Evolutionary conservation across 2,797 vertebrate genomes (phyloP).

Genomic region (Acanthurus lineatus): DNA sequence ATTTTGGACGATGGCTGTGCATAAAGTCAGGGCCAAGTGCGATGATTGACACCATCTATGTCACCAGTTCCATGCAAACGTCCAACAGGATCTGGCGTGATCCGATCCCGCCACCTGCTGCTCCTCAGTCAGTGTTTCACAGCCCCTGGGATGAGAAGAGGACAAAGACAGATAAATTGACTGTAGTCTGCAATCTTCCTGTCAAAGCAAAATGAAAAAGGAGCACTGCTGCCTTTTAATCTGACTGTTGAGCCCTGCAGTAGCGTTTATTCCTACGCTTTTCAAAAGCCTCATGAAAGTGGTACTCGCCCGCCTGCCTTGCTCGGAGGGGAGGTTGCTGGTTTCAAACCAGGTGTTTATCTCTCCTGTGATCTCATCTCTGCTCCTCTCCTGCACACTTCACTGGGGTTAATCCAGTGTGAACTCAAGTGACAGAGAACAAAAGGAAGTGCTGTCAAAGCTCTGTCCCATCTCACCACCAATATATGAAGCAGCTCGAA

Average conservation of each 20-base stretch:
- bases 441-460: constrained; percentile 35
- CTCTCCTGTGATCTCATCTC: constrained; percentile 36
- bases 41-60: background rate
- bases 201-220: constrained; percentile 77
- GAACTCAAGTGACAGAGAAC: constrained; percentile 11
- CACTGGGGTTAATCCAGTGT: constrained; percentile 26
- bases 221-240: constrained; percentile 75
- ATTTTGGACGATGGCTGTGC: background rate
- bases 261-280: constrained; percentile 47
- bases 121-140: constrained; percentile 21
- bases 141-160: constrained; percentile 58
- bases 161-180: constrained; percentile 76
- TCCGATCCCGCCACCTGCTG: constrained; percentile 59
- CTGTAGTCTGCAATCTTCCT: constrained; percentile 78
- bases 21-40: background rate
- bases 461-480: constrained; percentile 15
- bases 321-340: constrained; percentile 69
- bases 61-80: constrained; percentile 9
- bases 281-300: constrained; percentile 72
- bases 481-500: constrained; percentile 29
- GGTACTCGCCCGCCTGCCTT: constrained; percentile 65
- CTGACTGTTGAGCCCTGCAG: constrained; percentile 70
- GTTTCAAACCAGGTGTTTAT: constrained; percentile 76
- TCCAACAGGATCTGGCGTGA: constrained; percentile 16
- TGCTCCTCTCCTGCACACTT: constrained; percentile 19